A percentile compares a stretch with the other conserved stretches of the same genome.
phyloP scores from a whole-genome alignment of 2,888 invertebrate species.

The Hyposoter didymator region DNA sequence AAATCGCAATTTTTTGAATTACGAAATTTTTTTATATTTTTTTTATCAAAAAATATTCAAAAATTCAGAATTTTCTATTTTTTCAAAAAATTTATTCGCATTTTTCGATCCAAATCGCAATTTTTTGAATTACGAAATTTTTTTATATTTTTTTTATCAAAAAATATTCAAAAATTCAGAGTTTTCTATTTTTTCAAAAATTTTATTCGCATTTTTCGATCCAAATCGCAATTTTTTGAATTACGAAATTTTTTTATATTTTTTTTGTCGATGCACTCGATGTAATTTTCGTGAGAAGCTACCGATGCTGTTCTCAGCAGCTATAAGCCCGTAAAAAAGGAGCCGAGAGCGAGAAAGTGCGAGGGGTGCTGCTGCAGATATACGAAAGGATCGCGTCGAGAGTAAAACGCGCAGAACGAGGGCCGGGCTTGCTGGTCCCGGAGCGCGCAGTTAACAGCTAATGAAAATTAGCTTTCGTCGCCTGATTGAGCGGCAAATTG shows the following conservation, averaged over 20 bases:
- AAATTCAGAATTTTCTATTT: no score
- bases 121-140: no score
- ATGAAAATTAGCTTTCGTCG: constrained; percentile 84
- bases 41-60: no score
- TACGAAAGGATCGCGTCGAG: constrained; percentile 32
- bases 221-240: neutral
- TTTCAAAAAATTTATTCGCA: no score
- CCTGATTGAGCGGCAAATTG: constrained; percentile 84
- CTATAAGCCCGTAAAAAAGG: constrained; percentile 65
- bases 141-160: no score
- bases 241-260: neutral
- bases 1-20: neutral
- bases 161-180: no score
- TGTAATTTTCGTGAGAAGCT: constrained; percentile 63
- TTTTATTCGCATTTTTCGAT: no score
- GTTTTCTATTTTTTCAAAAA: no score
- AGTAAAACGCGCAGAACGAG: constrained; percentile 16
- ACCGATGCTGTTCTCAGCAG: constrained; percentile 67
- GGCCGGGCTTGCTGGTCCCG: constrained; percentile 49
- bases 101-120: no score
- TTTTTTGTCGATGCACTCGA: constrained; percentile 58
- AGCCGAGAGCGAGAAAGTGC: constrained; percentile 62
- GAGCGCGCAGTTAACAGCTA: constrained; percentile 82
- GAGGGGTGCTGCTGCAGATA: constrained; percentile 34
- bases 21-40: no score